Conservation (phyloP, 2,888 invertebrate species). For the Nymphalis c-album region DNA sequence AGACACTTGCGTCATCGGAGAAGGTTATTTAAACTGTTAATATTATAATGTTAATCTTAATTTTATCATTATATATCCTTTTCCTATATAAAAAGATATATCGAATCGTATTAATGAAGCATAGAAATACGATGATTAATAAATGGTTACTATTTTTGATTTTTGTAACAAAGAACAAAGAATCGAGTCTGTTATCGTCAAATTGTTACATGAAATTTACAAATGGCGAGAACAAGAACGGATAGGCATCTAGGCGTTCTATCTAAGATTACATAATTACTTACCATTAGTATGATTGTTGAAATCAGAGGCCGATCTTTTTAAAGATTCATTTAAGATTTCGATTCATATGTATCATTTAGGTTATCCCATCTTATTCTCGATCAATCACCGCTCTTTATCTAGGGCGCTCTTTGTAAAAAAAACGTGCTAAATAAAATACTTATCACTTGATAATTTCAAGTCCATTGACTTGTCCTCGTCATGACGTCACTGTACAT, state of each 20-base stretch:
- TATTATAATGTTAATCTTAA: conserved; percentile 27
- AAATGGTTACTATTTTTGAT: too few species aligned
- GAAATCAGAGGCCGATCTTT: not conserved
- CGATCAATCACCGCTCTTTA: conserved; percentile 52
- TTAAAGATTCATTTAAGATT: not conserved
- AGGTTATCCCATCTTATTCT: conserved; percentile 45
- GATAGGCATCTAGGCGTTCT: too few species aligned
- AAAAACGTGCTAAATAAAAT: conserved; percentile 48
- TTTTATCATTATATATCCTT: conserved; percentile 6
- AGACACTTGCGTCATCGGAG: conserved; percentile 25
- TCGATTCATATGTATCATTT: conserved; percentile 12
- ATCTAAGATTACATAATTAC: too few species aligned
- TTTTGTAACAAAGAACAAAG: too few species aligned
- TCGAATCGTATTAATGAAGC: too few species aligned
- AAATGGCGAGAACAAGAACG: too few species aligned
- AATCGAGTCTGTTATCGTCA: too few species aligned
- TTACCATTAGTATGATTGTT: too few species aligned
- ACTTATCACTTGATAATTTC: conserved; percentile 54
- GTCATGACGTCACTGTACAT: conserved; percentile 42
- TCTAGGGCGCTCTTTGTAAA: conserved; percentile 52
- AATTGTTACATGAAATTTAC: too few species aligned
- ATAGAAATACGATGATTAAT: too few species aligned
- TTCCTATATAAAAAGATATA: not conserved
- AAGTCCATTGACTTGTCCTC: conserved; percentile 51
- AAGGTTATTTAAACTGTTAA: conserved; percentile 23